Conservation (phyloP, 2,797 vertebrate genomes). For the Pipistrellus kuhlii region DNA sequence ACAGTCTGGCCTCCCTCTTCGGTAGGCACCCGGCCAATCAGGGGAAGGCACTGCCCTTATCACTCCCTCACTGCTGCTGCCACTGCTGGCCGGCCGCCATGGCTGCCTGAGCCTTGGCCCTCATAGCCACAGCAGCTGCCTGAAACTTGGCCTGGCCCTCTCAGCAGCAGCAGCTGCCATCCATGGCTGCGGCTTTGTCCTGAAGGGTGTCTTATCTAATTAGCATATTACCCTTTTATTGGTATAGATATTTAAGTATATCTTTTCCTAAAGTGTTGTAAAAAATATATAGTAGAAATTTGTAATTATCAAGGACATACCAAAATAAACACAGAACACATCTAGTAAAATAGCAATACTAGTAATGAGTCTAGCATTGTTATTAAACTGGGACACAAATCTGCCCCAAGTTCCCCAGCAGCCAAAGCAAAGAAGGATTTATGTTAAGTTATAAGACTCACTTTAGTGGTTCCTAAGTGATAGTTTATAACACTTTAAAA, state of each 20-base stretch:
- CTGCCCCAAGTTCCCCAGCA: neutral
- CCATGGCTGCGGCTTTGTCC: too few species aligned
- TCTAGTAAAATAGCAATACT: neutral
- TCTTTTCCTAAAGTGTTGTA: constrained; percentile 23
- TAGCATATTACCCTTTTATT: too few species aligned
- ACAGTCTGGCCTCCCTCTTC: too few species aligned
- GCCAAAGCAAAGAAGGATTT: neutral
- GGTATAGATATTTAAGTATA: neutral
- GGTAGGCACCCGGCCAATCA: too few species aligned
- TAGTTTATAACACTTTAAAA: neutral
- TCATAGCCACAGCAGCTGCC: too few species aligned
- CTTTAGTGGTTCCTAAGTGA: neutral
- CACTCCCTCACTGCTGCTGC: too few species aligned
- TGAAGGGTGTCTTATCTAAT: too few species aligned
- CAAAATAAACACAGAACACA: constrained; percentile 15
- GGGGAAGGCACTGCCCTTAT: too few species aligned
- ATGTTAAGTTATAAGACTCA: neutral
- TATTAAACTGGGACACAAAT: neutral
- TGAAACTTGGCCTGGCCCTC: too few species aligned
- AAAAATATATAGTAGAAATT: neutral
- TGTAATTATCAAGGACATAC: neutral
- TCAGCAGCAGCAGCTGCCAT: too few species aligned
- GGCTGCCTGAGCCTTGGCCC: too few species aligned
- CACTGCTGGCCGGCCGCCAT: too few species aligned
- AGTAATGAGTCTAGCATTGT: neutral